Percentiles rank a stretch among this genome's conserved stretches.
phyloP scores from a whole-genome alignment of 2,888 invertebrate genomes.

The Fragum sueziense region DNA sequence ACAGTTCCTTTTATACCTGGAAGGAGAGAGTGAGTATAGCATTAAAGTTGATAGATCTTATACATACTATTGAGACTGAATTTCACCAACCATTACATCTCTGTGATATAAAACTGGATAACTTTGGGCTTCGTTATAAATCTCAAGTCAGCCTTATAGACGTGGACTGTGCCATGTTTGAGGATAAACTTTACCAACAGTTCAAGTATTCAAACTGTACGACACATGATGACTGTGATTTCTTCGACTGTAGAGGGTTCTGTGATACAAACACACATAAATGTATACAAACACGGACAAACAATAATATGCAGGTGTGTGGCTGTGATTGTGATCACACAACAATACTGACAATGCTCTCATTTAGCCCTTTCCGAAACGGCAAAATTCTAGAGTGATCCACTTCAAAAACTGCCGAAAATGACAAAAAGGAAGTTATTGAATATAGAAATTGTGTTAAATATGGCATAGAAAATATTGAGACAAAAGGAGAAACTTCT shows the following conservation, averaged over 20 bases:
- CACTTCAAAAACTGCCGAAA: too few species aligned
- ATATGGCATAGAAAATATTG: too few species aligned
- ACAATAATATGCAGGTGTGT: conserved; percentile 88
- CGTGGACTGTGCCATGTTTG: conserved; percentile 86
- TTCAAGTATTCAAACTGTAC: conserved; percentile 82
- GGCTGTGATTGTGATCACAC: too few species aligned
- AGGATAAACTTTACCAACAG: conserved; percentile 79
- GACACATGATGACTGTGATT: conserved; percentile 87
- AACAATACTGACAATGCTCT: too few species aligned
- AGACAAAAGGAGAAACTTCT: too few species aligned
- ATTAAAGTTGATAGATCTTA: conserved; percentile 85
- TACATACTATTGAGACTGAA: conserved; percentile 85
- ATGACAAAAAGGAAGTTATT: too few species aligned
- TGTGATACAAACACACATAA: conserved; percentile 84
- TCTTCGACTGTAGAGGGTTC: conserved; percentile 87
- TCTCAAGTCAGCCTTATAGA: conserved; percentile 85
- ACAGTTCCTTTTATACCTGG: conserved; percentile 67
- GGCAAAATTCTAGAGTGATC: too few species aligned
- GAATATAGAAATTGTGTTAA: too few species aligned
- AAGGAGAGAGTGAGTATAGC: conserved; percentile 71
- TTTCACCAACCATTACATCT: conserved; percentile 86
- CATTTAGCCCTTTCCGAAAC: too few species aligned
- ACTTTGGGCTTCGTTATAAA: conserved; percentile 85
- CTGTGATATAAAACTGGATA: conserved; percentile 88
- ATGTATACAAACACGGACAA: conserved; percentile 85